phyloP scores from a whole-genome alignment of 1,140 invertebrate genomes.

The Monochamus saltuarius region DNA sequence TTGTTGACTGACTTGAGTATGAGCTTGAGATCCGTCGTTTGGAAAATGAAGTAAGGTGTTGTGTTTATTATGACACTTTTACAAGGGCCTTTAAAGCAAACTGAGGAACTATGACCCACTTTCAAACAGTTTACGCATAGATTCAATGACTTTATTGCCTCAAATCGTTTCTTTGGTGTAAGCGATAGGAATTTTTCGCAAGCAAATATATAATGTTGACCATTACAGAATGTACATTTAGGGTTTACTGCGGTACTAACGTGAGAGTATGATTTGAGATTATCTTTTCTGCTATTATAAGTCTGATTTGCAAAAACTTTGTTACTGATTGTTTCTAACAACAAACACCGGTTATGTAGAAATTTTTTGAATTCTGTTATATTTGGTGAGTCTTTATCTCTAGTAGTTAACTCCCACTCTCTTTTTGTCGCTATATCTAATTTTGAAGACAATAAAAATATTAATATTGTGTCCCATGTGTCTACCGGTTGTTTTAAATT shows the following conservation, averaged over 20 bases:
- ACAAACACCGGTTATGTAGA: slow-evolving; percentile 9
- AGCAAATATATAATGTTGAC: neutral
- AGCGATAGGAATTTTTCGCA: slow-evolving; percentile 2
- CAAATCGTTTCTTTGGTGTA: neutral
- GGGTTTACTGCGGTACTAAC: too few relatives aligned
- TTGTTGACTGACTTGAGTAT: too few relatives aligned
- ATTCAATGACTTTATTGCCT: neutral
- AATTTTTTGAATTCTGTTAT: slow-evolving; percentile 9
- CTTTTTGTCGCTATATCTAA: slow-evolving; percentile 13
- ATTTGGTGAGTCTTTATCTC: slow-evolving; percentile 6
- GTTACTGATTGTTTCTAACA: slow-evolving; percentile 14
- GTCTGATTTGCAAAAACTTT: neutral
- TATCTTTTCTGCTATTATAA: too few relatives aligned
- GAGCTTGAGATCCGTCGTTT: too few relatives aligned
- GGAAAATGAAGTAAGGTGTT: too few relatives aligned
- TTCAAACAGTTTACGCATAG: neutral
- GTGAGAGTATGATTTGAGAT: too few relatives aligned
- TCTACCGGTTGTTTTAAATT: slow-evolving; percentile 16
- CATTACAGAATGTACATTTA: too few relatives aligned
- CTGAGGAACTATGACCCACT: too few relatives aligned
- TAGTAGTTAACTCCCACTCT: slow-evolving; percentile 22
- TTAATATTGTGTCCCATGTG: slow-evolving; percentile 10
- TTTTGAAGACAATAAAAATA: slow-evolving; percentile 21
- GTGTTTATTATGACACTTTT: too few relatives aligned
- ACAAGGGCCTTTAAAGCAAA: too few relatives aligned